These are phyloP conservation scores for Eristalis intricaria DNA, from an alignment of 2,888 invertebrate species.

Conservation along the genomic window DNA sequence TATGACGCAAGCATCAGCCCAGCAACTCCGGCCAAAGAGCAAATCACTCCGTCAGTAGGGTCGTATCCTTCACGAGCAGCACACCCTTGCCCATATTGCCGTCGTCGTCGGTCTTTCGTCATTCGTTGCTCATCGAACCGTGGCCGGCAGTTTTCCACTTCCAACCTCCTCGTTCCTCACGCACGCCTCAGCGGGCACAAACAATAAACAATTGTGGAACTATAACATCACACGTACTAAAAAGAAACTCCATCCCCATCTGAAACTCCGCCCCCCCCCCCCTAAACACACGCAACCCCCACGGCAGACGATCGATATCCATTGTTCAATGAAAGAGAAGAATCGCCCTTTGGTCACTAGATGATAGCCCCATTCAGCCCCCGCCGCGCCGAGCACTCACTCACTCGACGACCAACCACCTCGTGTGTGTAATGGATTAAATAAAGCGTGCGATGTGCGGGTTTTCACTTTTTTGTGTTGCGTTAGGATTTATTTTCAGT, in stretches of 20 bases:
- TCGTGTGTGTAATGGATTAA: slow-evolving; percentile 8
- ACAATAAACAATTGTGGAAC: background rate
- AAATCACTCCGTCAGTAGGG: background rate
- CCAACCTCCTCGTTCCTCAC: too few species aligned
- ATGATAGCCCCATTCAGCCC: background rate
- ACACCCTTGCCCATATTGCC: background rate
- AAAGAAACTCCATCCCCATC: background rate
- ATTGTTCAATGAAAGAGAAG: slow-evolving; percentile 1
- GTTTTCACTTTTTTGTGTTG: background rate
- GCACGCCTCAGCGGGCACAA: background rate
- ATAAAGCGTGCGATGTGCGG: background rate
- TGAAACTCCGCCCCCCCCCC: too few species aligned
- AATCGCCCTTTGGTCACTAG: background rate
- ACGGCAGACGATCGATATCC: slow-evolving; percentile 2
- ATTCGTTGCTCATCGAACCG: background rate
- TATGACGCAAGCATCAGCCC: background rate
- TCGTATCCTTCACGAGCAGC: background rate
- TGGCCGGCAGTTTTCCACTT: too few species aligned
- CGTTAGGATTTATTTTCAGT: slow-evolving; percentile 10
- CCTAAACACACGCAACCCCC: background rate
- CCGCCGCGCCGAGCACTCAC: background rate
- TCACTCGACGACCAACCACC: too few species aligned
- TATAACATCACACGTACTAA: background rate
- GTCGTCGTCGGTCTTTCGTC: background rate
- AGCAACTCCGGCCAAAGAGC: background rate